A percentile compares a stretch with the other conserved stretches of the same genome.
These are phyloP conservation scores for Andrena marginata DNA, from an alignment of 2,888 invertebrate genomes.

Conservation along the genomic window DNA sequence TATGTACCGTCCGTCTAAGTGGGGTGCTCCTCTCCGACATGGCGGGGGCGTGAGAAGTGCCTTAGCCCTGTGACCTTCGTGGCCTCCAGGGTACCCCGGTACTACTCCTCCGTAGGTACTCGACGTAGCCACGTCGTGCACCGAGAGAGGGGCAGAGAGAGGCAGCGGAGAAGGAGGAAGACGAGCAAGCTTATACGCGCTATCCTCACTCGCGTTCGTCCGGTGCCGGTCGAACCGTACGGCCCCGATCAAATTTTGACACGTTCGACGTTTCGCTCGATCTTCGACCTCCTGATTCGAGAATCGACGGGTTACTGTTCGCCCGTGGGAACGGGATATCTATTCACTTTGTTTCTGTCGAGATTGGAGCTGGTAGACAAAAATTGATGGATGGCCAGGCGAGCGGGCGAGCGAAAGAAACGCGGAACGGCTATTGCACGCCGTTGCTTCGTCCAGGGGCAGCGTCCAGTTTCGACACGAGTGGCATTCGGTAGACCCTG, in stretches of 20 bases:
- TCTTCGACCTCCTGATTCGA: conserved; percentile 76
- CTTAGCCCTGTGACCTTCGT: conserved; percentile 84
- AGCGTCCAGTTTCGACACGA: not conserved
- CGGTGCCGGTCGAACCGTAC: conserved; percentile 51
- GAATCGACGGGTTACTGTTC: conserved; percentile 71
- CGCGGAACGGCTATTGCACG: not conserved
- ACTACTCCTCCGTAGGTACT: conserved; percentile 75
- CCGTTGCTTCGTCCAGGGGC: not conserved
- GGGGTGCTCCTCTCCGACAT: conserved; percentile 81
- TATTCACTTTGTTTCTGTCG: conserved; percentile 41
- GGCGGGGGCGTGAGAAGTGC: conserved; percentile 85
- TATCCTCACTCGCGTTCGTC: conserved; percentile 59
- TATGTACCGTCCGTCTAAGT: conserved; percentile 82
- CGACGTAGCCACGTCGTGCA: conserved; percentile 75
- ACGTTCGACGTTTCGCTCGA: conserved; percentile 80
- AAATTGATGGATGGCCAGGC: conserved; percentile 35
- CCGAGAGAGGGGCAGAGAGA: conserved; percentile 42
- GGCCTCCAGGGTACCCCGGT: conserved; percentile 76
- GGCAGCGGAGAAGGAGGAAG: conserved; percentile 14
- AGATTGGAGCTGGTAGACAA: conserved; percentile 16
- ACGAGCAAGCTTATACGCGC: conserved; percentile 43
- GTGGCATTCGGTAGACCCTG: no score
- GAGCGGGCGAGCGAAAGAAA: not conserved
- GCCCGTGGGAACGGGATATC: conserved; percentile 65
- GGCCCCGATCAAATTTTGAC: conserved; percentile 84